Conservation (phyloP, 2,797 vertebrate species). For the Muscicapa striata region DNA sequence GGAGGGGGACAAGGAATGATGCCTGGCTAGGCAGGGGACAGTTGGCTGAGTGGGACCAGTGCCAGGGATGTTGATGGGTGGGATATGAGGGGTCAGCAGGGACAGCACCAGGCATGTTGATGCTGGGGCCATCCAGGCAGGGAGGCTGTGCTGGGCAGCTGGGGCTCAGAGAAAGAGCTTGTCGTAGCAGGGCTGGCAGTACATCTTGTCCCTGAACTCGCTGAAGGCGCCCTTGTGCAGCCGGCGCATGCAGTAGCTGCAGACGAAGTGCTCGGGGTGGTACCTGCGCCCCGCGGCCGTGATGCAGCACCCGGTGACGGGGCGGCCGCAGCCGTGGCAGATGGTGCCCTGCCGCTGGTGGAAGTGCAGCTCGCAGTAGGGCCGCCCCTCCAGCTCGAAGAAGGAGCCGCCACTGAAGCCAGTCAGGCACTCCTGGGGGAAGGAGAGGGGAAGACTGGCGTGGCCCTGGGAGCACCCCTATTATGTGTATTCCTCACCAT, state of each 20-base stretch:
- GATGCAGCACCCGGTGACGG: constrained; percentile 86
- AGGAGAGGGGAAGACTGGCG: not conserved
- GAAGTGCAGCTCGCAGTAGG: constrained; percentile 87
- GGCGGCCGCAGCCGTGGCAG: constrained; percentile 81
- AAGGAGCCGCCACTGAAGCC: constrained; percentile 82
- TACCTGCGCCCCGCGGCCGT: constrained; percentile 83
- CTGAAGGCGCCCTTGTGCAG: constrained; percentile 88
- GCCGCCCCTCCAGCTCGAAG: constrained; percentile 86
- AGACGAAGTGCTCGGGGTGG: constrained; percentile 93
- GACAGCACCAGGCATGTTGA: fast-evolving
- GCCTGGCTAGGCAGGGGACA: not conserved
- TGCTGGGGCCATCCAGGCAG: fast-evolving
- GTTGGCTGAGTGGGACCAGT: fast-evolving
- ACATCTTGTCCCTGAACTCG: constrained; percentile 83
- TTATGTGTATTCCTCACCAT: fast-evolving
- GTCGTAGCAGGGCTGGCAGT: constrained; percentile 83
- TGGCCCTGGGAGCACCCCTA: fast-evolving
- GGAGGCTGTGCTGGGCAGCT: not conserved
- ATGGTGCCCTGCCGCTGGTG: constrained; percentile 85
- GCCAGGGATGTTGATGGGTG: fast-evolving
- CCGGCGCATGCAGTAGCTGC: constrained; percentile 87
- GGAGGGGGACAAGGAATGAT: not conserved
- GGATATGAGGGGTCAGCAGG: not conserved
- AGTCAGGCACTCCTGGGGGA: constrained; percentile 84
- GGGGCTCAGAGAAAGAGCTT: constrained; percentile 83